These are phyloP conservation scores for Lethenteron camtschaticum DNA, from an alignment of 2,113 vertebrate genomes.

Conservation along the genomic window DNA sequence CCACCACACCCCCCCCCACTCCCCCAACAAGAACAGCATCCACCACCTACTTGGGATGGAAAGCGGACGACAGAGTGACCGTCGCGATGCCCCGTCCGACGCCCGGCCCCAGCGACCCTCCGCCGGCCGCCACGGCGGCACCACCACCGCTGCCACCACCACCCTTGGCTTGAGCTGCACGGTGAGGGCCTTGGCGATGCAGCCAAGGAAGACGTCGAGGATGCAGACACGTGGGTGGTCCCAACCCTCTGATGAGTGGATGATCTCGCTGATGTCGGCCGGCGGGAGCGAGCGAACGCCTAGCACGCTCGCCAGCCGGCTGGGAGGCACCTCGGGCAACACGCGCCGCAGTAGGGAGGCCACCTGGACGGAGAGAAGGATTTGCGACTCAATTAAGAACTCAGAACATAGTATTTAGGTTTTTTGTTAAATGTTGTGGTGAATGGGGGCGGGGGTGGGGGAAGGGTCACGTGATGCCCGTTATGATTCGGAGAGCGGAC, in stretches of 20 bases:
- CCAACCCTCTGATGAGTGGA: constrained; percentile 81
- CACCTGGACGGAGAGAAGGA: constrained; percentile 28
- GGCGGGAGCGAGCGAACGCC: constrained; percentile 86
- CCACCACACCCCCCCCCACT: too few species aligned
- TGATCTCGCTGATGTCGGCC: constrained; percentile 95
- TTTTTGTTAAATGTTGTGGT: neutral
- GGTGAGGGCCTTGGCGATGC: constrained; percentile 91
- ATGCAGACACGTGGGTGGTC: constrained; percentile 93
- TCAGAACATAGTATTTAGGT: too few species aligned
- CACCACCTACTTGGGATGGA: constrained; percentile 67
- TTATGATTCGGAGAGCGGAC: too few species aligned
- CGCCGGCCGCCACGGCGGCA: constrained; percentile 62
- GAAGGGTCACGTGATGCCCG: too few species aligned
- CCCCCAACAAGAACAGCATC: too few species aligned
- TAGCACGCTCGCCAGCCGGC: constrained; percentile 77
- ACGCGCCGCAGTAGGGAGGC: constrained; percentile 78
- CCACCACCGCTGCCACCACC: constrained; percentile 72
- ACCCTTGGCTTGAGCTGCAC: constrained; percentile 98
- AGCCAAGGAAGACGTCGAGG: constrained; percentile 94
- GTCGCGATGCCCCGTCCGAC: constrained; percentile 39
- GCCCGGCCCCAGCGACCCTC: constrained; percentile 28
- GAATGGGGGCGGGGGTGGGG: neutral
- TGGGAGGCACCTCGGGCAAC: constrained; percentile 78
- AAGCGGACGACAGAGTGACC: constrained; percentile 88
- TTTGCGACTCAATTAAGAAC: too few species aligned